phyloP scores from a whole-genome alignment of 1,140 invertebrate species.

The Calliphora vicina region DNA sequence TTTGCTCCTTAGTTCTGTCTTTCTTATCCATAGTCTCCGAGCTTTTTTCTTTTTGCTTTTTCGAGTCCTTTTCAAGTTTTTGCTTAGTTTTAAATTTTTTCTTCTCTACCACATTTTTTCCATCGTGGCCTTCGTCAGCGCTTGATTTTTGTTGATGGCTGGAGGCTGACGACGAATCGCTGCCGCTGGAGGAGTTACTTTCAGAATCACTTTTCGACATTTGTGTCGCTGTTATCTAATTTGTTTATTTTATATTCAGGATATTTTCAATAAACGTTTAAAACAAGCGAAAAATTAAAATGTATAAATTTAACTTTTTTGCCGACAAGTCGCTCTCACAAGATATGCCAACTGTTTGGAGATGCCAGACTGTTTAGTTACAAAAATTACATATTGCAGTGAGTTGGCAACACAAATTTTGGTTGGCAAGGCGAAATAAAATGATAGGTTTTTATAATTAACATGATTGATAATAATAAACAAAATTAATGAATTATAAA shows the following conservation, averaged over 20 bases:
- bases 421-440: too few relatives aligned
- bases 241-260: slow-evolving; percentile 4
- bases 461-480: too few relatives aligned
- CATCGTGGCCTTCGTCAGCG: neutral
- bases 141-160: neutral
- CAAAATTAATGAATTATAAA: too few relatives aligned
- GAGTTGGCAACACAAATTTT: neutral
- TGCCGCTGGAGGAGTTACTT: slow-evolving; percentile 46
- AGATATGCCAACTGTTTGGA: too few relatives aligned
- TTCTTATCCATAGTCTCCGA: neutral
- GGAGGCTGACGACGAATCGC: neutral
- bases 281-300: neutral
- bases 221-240: slow-evolving; percentile 30
- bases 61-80: neutral
- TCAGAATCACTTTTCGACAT: slow-evolving; percentile 52
- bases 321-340: neutral
- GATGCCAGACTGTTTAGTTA: neutral
- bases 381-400: neutral
- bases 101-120: slow-evolving; percentile 23
- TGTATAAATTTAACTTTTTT: neutral
- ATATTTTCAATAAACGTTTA: slow-evolving; percentile 8
- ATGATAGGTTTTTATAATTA: too few relatives aligned
- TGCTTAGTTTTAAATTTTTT: neutral
- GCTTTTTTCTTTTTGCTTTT: neutral
- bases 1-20: neutral